Evolutionary conservation across 1,140 invertebrate genomes (phyloP), one percentile per base, ranked within the genome.

Genomic region (Philotrypesis tridentata): DNA sequence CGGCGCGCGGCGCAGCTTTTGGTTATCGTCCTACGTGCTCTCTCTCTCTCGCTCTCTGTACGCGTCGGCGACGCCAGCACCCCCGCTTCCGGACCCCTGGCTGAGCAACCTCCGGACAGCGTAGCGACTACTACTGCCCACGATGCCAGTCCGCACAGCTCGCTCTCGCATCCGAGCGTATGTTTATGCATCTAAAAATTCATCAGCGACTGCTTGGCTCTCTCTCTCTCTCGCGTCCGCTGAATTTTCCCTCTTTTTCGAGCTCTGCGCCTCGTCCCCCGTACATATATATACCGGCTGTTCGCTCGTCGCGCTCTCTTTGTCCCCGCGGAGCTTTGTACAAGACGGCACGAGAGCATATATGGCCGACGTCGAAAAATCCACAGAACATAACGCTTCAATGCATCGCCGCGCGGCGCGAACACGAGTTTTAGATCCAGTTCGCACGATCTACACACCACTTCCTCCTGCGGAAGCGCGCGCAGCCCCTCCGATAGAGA

Each of bases 11-110:
- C n/a, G 40, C 31, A 27, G 90, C 88, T 90, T 90, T 90, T 85
- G 87, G 89, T 89, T 89, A 90, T 90, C 89, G 88, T 89, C 89
- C 88, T 90, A 40, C 88, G 85, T 88, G 83, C 27, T 82, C 55
- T 33, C 63, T 25, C 40, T 78, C 73, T 25, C 72, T 75, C 48
- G 17, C 71, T 73, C 85, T 84, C 80, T 83, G 85, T 86, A 85
- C 87, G 87, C 86, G 86, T 88, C 89, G 89, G 87, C 90, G 87
- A 89, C 88, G 88, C 83, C 55, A 25, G 63, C 31, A 77, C 83
- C 65, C 70, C 60, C 68, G 71, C 40, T 83, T 68, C 71, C 72
- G 76, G 25, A 67, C 67, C 71, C 61, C 61, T 25, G 61, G 61
- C 61, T 83, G 74, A 82, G 80, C 83, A 55, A 82, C 84, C 82